phyloP scores from a whole-genome alignment of 2,888 invertebrate genomes.

The Drosophila borealis region DNA sequence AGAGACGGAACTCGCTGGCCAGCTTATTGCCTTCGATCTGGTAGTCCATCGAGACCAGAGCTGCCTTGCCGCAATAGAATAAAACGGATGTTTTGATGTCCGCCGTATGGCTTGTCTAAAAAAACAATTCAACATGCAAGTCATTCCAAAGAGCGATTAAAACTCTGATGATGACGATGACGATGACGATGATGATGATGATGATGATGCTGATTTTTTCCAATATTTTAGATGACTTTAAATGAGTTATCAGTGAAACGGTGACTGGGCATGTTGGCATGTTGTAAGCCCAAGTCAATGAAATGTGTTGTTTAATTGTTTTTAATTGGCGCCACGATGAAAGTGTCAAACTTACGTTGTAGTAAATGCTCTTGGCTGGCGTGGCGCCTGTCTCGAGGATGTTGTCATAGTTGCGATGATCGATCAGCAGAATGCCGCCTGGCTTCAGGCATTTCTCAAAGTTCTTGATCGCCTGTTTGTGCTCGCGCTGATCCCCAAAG shows the following conservation, averaged over 20 bases:
- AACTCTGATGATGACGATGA: slow-evolving; percentile 2
- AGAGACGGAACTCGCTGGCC: slow-evolving; percentile 92
- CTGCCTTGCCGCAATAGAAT: slow-evolving; percentile 91
- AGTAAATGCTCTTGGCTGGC: slow-evolving; percentile 94
- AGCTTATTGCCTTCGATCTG: slow-evolving; percentile 88
- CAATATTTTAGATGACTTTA: slow-evolving; percentile 13
- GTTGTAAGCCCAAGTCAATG: slow-evolving; percentile 12
- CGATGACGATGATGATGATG: slow-evolving; percentile 10
- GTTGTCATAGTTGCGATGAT: slow-evolving; percentile 95
- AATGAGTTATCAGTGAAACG: slow-evolving; percentile 46
- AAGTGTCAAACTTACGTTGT: slow-evolving; percentile 89
- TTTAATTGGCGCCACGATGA: slow-evolving; percentile 51
- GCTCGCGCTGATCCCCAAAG: slow-evolving; percentile 91
- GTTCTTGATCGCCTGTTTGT: slow-evolving; percentile 91
- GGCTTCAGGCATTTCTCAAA: slow-evolving; percentile 94
- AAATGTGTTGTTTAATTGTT: slow-evolving; percentile 53
- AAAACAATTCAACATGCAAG: slow-evolving; percentile 50
- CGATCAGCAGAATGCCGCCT: slow-evolving; percentile 93
- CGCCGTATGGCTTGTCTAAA: slow-evolving; percentile 91
- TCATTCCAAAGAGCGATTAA: slow-evolving; percentile 46
- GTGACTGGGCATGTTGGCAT: slow-evolving; percentile 46
- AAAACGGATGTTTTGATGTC: slow-evolving; percentile 94
- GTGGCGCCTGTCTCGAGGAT: slow-evolving; percentile 91
- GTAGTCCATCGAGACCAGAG: slow-evolving; percentile 93
- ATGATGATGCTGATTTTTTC: slow-evolving; percentile 14